Evolutionary conservation across 2,113 vertebrate genomes (phyloP).

Genomic region (Syngnathoides biaculeatus): DNA sequence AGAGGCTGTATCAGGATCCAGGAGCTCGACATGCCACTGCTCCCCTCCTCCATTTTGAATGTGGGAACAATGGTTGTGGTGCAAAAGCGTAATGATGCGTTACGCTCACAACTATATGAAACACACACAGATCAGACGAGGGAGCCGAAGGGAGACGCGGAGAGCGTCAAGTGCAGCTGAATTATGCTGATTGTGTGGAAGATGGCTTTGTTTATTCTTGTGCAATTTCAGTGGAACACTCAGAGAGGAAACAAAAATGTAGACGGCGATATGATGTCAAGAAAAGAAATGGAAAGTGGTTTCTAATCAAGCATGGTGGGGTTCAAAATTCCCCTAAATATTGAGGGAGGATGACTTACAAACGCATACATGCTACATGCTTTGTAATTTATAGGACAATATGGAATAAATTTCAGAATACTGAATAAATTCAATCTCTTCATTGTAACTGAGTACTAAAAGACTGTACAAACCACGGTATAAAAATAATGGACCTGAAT

Average conservation of each 20-base stretch:
- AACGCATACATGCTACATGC: not conserved
- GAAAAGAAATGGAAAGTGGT: too few species aligned
- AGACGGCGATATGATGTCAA: constrained; percentile 16
- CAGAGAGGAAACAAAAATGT: constrained; percentile 9
- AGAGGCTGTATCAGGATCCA: constrained; percentile 56
- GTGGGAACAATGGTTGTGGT: constrained; percentile 31
- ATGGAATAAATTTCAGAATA: too few species aligned
- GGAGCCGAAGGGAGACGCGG: constrained; percentile 16
- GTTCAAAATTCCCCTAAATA: not conserved
- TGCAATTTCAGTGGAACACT: constrained; percentile 22
- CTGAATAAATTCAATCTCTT: too few species aligned
- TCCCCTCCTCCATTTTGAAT: constrained; percentile 57
- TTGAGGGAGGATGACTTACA: not conserved
- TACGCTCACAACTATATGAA: constrained; percentile 25
- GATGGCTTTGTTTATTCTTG: constrained; percentile 16
- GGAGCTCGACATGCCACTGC: constrained; percentile 39
- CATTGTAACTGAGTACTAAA: too few species aligned
- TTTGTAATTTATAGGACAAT: not conserved
- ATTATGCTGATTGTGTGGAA: constrained; percentile 30
- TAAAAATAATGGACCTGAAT: too few species aligned
- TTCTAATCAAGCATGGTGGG: not conserved
- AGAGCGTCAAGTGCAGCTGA: constrained; percentile 5
- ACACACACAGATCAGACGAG: constrained; percentile 24
- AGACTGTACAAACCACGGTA: too few species aligned
- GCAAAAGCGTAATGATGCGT: constrained; percentile 43